Conservation (phyloP, 2,113 vertebrate genomes). For the Podarcis muralis region DNA sequence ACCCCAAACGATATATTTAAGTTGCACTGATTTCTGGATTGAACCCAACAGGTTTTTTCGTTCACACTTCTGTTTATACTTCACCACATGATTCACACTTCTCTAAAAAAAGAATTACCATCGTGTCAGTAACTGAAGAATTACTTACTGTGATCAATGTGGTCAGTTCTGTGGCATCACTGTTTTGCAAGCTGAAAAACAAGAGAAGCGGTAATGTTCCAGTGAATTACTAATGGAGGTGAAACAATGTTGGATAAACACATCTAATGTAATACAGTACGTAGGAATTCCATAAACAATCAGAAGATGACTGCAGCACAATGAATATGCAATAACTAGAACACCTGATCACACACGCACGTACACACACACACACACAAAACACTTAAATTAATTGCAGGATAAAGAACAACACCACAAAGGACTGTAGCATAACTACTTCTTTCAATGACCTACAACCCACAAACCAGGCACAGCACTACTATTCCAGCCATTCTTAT, state of each 20-base stretch:
- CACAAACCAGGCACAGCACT: neutral
- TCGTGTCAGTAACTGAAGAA: conserved; percentile 33
- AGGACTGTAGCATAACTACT: neutral
- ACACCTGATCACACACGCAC: neutral
- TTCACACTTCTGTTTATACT: too few species aligned
- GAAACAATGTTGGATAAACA: conserved; percentile 14
- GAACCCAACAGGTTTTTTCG: neutral
- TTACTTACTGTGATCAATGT: conserved; percentile 77
- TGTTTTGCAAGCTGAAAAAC: conserved; percentile 80
- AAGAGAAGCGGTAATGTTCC: conserved; percentile 67
- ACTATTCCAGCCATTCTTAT: neutral
- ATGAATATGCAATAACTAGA: neutral
- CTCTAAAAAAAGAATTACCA: conserved; percentile 18
- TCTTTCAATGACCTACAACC: neutral
- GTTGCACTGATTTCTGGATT: neutral
- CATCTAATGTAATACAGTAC: neutral
- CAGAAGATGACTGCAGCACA: neutral
- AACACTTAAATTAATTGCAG: conserved; percentile 2
- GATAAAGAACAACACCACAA: neutral
- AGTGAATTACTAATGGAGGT: conserved; percentile 38
- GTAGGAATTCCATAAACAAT: neutral
- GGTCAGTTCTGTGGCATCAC: conserved; percentile 83
- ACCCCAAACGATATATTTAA: neutral
- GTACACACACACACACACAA: neutral
- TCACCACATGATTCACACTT: neutral